phyloP scores from a whole-genome alignment of 2,797 vertebrate genomes.

The Falco concolor region DNA sequence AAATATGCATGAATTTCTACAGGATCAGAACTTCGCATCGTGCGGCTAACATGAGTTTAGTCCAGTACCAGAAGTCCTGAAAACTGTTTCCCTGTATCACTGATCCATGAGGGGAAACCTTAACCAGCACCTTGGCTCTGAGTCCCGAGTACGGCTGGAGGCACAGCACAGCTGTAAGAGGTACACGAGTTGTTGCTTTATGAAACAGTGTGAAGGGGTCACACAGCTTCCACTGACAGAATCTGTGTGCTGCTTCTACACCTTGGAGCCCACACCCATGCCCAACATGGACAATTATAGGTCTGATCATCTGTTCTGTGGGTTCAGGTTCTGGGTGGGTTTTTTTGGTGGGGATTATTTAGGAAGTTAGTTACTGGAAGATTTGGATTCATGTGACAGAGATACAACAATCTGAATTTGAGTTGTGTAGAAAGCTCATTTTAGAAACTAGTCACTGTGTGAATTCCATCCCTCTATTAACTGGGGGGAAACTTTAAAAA shows the following conservation, averaged over 20 bases:
- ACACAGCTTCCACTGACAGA: background rate
- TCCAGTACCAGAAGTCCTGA: background rate
- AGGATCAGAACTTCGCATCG: background rate
- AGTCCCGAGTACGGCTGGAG: accelerated
- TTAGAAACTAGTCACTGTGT: slow-evolving; percentile 26
- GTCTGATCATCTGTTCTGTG: background rate
- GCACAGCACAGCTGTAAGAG: accelerated
- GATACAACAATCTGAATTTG: background rate
- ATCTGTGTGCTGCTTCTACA: background rate
- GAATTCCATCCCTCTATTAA: slow-evolving; percentile 29
- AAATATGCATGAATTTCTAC: background rate
- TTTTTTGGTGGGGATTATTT: background rate
- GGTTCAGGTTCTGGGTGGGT: background rate
- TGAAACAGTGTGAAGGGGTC: accelerated
- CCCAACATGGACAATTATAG: background rate
- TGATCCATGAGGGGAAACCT: background rate
- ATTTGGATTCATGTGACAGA: background rate
- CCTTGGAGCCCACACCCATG: background rate
- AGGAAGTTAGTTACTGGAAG: background rate
- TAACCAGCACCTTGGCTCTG: background rate
- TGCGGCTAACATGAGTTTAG: background rate
- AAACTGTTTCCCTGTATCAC: background rate
- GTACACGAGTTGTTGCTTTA: background rate
- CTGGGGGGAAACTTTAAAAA: slow-evolving; percentile 36
- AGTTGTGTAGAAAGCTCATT: slow-evolving; percentile 6